Evolutionary conservation across 2,113 vertebrate genomes (phyloP), one percentile per base, ranked within the genome.

Genomic region (Lonchura striata): DNA sequence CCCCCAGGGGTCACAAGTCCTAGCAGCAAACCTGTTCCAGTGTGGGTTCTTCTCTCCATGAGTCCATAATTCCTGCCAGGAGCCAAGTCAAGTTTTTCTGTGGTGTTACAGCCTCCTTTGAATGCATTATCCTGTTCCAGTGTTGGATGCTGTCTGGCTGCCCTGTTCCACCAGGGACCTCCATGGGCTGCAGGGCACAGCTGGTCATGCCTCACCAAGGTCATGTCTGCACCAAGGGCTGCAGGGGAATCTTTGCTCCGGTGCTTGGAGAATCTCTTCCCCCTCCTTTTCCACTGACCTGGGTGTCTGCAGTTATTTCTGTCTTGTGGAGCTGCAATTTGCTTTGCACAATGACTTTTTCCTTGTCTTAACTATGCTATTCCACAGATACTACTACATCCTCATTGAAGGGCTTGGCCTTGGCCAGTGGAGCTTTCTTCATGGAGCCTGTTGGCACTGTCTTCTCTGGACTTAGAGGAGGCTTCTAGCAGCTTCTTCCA

Each of bases 61-160:
- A 37, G 13, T 44, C 44, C 37, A 17, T 5, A 39, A 37, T 2
- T 88, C 33, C 44, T 52, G 13, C 33, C 33, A 39, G 53, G 33
- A 59, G 37, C 13, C 72, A 52, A 66, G 9, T 5, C 13, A 31
- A 35, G 20, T 22, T 13, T 72, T 80, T 27, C 11, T 8, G 0
- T 17, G 31, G 21, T 18, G 12, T 33, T 20, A 50, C 5, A 80
- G 8, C 12, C 42, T 37, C 37, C 21, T 50, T 37, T 57, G 30
- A 37, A 23, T 33, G 18, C 27, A 72, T 20, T 12, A 8, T 24
- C 5, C 13, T n/a, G 33, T 42, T 30, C 4, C 0, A 0, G 4
- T 24, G 8, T 21, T 39, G 39, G 39, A 33, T 66, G 24, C 20
- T 50, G 22, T 22, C 7, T 0, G 1, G 20, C 11, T 50, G 21